Evolutionary conservation across 1,140 invertebrate species (phyloP).

Genomic region (Papilio machaon): DNA sequence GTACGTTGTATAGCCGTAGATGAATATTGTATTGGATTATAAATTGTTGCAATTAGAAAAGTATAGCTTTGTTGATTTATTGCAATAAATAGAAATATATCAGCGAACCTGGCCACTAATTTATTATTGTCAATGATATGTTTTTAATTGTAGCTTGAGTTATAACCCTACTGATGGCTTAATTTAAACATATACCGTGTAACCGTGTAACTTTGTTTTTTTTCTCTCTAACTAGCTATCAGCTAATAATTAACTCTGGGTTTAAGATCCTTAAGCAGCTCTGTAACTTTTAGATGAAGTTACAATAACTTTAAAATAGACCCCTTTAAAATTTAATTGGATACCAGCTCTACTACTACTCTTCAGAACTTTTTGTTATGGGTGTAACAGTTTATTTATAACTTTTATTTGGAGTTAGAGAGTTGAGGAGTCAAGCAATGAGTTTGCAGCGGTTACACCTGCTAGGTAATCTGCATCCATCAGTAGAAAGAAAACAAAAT

Average conservation of each 20-base stretch:
- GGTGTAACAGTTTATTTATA: too few relatives aligned
- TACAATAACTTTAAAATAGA: too few relatives aligned
- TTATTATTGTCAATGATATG: background rate
- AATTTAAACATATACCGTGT: conserved; percentile 9
- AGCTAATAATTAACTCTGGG: background rate
- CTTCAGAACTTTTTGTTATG: too few relatives aligned
- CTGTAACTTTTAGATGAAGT: too few relatives aligned
- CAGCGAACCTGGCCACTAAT: background rate
- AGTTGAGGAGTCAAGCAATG: too few relatives aligned
- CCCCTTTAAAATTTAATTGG: too few relatives aligned
- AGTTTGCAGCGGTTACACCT: too few relatives aligned
- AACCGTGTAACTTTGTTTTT: background rate
- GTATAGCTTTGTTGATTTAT: background rate
- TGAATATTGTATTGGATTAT: background rate
- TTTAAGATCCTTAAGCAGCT: too few relatives aligned
- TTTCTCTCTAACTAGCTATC: background rate
- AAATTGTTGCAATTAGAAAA: background rate
- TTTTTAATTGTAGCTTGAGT: background rate
- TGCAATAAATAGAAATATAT: background rate
- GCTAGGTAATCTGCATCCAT: too few relatives aligned
- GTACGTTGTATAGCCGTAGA: background rate
- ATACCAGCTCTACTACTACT: too few relatives aligned
- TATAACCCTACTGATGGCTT: conserved; percentile 1
- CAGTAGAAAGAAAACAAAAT: too few relatives aligned
- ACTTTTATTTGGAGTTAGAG: too few relatives aligned